A percentile compares a stretch with the other conserved stretches of the same genome.
phyloP scores from a whole-genome alignment of 2,797 vertebrate genomes.

The Paramormyrops hopkinsi region DNA sequence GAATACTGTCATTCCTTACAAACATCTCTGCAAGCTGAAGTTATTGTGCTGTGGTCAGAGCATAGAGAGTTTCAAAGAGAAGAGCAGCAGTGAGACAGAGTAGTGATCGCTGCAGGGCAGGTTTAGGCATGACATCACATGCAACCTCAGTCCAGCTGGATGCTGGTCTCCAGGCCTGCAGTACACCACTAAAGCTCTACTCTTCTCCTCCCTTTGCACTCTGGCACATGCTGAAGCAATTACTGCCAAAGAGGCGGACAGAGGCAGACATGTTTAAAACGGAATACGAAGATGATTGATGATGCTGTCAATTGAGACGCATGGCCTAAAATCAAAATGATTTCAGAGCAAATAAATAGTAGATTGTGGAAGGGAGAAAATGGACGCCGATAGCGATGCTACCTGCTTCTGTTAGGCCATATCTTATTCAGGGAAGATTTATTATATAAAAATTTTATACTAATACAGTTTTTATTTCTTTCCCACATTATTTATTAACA shows the following conservation, averaged over 20 bases:
- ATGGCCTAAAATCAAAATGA: conserved; percentile 69
- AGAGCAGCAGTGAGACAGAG: not conserved
- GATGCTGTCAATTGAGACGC: conserved; percentile 64
- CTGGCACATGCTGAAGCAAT: conserved; percentile 67
- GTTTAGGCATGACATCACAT: conserved; percentile 10
- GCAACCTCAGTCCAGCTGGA: not conserved
- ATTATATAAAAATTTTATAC: conserved; percentile 17
- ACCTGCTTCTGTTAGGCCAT: conserved; percentile 46
- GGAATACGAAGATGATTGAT: conserved; percentile 67
- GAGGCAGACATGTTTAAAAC: conserved; percentile 49
- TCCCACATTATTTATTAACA: not conserved
- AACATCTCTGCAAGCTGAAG: not conserved
- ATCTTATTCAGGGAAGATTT: not conserved
- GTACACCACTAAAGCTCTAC: not conserved
- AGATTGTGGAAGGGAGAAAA: conserved; percentile 65
- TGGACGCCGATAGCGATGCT: conserved; percentile 61
- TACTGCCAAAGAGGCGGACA: conserved; percentile 52
- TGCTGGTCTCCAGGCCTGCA: not conserved
- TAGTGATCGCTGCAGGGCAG: not conserved
- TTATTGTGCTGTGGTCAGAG: conserved; percentile 6
- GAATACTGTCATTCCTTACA: not conserved
- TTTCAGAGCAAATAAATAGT: conserved; percentile 69
- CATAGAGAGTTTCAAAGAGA: not conserved
- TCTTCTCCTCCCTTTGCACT: not conserved
- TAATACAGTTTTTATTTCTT: conserved; percentile 16